Evolutionary conservation across 23 tunicate genomes (phyloP), one percentile per base, ranked within the genome.

Genomic region (Pegea sp.): DNA sequence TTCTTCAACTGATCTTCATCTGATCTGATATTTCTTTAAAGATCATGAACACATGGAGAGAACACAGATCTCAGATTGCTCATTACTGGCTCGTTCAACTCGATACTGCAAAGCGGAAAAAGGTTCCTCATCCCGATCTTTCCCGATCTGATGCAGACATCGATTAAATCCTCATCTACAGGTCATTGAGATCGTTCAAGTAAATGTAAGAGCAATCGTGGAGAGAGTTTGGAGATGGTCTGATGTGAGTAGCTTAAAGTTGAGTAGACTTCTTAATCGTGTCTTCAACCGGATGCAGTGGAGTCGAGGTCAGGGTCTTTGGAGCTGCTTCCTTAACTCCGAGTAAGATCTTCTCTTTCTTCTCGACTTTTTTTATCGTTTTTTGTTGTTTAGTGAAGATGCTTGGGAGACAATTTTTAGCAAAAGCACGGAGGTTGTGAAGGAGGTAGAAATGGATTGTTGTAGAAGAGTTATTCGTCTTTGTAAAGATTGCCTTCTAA

Each of bases 161-260:
- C n/a, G n/a, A n/a, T n/a, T n/a, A n/a, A n/a, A n/a, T n/a, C n/a
- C n/a, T n/a, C n/a, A n/a, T n/a, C n/a, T n/a, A 26, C 61, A 79
- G 93, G 93, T 79, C 23, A 65, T 79, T 59, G 93, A 79, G 30
- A 79, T 79, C 19, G 93, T 79, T 18, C 68, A 74, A 31, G 72
- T 67, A 18, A 79, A 71, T 53, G 93, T 79, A 28, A 19, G 54
- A 34, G 63, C 65, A 4, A 59, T 71, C 8, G 48, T 79, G 57
- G 51, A 63, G 34, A 31, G 69, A 24, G 49, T 58, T 18, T 65
- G 77, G 78, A 50, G 69, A 31, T 33, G 49, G 5, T 33, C 30
- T 30, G 56, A 79, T 31, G 21, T 65, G 0, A 69, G 71, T 2
- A 34, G 52, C 44, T 43, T 69, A 22, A 53, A 77, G 56, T 57